A percentile compares a stretch with the other conserved stretches of the same genome.
phyloP scores from a whole-genome alignment of 2,888 invertebrate species.

The Tipula lateralis region DNA sequence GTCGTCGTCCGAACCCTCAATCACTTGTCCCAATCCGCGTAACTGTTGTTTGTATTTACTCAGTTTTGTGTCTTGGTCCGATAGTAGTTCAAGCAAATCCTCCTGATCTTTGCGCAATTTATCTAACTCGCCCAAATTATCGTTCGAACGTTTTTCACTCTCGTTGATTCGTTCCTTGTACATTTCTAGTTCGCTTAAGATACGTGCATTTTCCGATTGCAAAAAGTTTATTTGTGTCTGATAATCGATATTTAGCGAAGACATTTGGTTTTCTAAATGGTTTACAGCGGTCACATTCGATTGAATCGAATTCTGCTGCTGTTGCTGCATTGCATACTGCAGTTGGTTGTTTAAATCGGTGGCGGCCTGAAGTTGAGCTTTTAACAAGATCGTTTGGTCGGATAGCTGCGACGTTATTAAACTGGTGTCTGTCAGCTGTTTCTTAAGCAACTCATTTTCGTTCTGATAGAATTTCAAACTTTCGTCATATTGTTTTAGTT shows the following conservation, averaged over 20 bases:
- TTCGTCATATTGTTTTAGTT: slow-evolving; percentile 51
- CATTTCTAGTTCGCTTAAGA: slow-evolving; percentile 41
- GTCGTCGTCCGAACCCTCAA: slow-evolving; percentile 49
- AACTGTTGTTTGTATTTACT: slow-evolving; percentile 59
- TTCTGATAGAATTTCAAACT: slow-evolving; percentile 40
- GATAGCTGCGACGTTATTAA: slow-evolving; percentile 68
- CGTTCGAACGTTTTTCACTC: slow-evolving; percentile 37
- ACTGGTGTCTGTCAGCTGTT: slow-evolving; percentile 61
- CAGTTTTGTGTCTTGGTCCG: slow-evolving; percentile 74
- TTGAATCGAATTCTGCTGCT: slow-evolving; percentile 20
- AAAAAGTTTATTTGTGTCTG: slow-evolving; percentile 37
- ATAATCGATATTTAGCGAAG: slow-evolving; percentile 33
- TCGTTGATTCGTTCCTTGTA: slow-evolving; percentile 46
- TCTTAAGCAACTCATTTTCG: slow-evolving; percentile 43
- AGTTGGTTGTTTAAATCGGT: slow-evolving; percentile 37
- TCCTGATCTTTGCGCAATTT: slow-evolving; percentile 84
- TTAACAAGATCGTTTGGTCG: slow-evolving; percentile 82
- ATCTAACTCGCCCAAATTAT: slow-evolving; percentile 53
- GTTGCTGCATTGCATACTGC: slow-evolving; percentile 38
- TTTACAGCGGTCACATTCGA: slow-evolving; percentile 26
- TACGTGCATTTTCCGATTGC: slow-evolving; percentile 46
- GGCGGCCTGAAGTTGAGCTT: slow-evolving; percentile 61
- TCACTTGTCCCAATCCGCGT: slow-evolving; percentile 48
- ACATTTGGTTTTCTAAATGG: slow-evolving; percentile 33
- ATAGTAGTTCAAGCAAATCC: slow-evolving; percentile 80